These are phyloP conservation scores for Phoebastria nigripes DNA, from an alignment of 2,797 vertebrate species.

Conservation along the genomic window DNA sequence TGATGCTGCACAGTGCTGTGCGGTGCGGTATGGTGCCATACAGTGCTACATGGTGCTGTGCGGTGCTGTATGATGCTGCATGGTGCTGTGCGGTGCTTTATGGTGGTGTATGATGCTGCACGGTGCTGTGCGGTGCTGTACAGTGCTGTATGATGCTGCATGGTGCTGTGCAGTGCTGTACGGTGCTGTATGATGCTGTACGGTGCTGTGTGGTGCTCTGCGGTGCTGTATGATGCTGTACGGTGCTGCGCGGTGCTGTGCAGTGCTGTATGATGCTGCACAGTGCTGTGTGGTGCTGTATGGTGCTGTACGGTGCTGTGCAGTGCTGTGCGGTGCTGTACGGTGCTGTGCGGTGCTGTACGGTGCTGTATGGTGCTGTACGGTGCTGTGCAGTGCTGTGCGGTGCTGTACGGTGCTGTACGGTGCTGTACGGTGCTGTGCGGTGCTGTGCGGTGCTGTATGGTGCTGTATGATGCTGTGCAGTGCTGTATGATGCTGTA, in stretches of 20 bases:
- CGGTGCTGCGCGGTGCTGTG: rapidly evolving
- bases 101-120: rapidly evolving
- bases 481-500: background rate
- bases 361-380: rapidly evolving
- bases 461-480: background rate
- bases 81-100: rapidly evolving
- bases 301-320: rapidly evolving
- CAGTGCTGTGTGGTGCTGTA: rapidly evolving
- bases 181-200: rapidly evolving
- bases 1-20: rapidly evolving
- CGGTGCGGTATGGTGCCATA: too few relatives aligned
- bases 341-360: rapidly evolving
- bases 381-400: rapidly evolving
- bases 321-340: rapidly evolving
- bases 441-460: background rate
- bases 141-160: background rate
- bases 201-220: background rate
- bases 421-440: rapidly evolving
- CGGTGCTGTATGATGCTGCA: rapidly evolving
- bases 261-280: rapidly evolving
- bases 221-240: rapidly evolving
- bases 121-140: rapidly evolving
- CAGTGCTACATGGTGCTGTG: background rate
- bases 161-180: background rate
- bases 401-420: too few relatives aligned